phyloP scores from a whole-genome alignment of 2,888 invertebrate species.

The Deroplatys truncata region DNA sequence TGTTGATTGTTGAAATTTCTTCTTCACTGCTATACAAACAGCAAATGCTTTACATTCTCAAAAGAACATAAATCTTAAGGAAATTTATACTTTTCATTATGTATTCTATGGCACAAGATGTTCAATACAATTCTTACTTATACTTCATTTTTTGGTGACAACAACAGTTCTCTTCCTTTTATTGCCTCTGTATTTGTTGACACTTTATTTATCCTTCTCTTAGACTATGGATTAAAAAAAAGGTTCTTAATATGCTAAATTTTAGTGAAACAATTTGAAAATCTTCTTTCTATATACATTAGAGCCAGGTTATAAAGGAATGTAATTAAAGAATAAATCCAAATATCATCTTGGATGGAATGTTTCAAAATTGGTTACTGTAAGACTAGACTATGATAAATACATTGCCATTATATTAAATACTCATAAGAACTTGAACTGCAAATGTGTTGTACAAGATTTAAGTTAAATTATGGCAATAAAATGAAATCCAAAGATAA shows the following conservation, averaged over 20 bases:
- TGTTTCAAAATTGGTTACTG: neutral
- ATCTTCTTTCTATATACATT: neutral
- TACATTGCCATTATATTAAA: neutral
- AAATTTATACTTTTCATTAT: too few relatives aligned
- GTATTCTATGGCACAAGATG: neutral
- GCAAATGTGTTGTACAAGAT: neutral
- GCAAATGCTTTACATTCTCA: too few relatives aligned
- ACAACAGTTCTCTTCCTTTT: neutral
- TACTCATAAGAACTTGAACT: neutral
- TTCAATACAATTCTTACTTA: neutral
- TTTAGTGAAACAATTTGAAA: neutral
- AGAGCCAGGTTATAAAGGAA: neutral
- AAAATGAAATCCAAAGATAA: neutral
- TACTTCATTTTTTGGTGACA: neutral
- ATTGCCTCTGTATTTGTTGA: neutral
- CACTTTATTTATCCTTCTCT: neutral
- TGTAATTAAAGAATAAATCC: conserved; percentile 3
- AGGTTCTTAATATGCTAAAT: neutral
- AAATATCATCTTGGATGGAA: conserved; percentile 13
- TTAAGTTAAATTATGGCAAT: conserved; percentile 5
- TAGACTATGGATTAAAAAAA: neutral
- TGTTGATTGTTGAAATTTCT: too few relatives aligned
- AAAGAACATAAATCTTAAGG: too few relatives aligned
- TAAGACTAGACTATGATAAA: conserved; percentile 13
- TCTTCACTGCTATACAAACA: too few relatives aligned